Base-by-base conservation (phyloP, 2,888 invertebrate species). In the Frankliniella intonsa region DNA sequence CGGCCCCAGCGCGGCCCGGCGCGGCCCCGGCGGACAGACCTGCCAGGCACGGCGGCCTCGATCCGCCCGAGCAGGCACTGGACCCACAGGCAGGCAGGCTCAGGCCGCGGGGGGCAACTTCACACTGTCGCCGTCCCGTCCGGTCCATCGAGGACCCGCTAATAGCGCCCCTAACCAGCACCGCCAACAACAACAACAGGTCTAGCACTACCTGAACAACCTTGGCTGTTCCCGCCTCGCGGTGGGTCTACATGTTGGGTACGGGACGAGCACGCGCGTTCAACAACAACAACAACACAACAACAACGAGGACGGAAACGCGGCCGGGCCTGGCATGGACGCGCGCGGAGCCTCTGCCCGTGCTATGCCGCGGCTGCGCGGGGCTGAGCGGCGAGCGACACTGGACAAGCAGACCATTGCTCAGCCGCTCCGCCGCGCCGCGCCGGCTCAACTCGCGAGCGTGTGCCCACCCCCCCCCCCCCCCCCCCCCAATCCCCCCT, bases 331-430 rank as follows among this genome's bases (percentile, higher is more conserved):
- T 38, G 38, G 38, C 38, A 5, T 38, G 38, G n/a, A n/a, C 38
- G 38, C 38, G 38, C n/a, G 38, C 38, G 38, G 62, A 19, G 62
- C 17, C 17, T 12, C 14, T 17, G 55, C 19, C 62, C 3, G 62
- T 17, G 55, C 51, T 51, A 14, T 51, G 10, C 51, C 62, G 62
- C 62, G 62, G 62, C 38, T 38, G 38, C 2, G 62, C 62, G 62
- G 19, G 62, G 62, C 11, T n/a, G 62, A 62, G 62, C 38, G 38
- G 38, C 38, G 38, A 38, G 38, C 38, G 38, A 38, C n/a, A 62
- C 62, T 62, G 62, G 62, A 62, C 62, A 62, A 62, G 62, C 62
- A 17, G n/a, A 62, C 62, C 62, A 62, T 62, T 62, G 62, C 62
- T 14, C 62, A 17, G n/a, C n/a, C 19, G 62, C 55, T 55, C 55